Conservation (phyloP, 2,113 vertebrate genomes). For the Chaetops frenatus region DNA sequence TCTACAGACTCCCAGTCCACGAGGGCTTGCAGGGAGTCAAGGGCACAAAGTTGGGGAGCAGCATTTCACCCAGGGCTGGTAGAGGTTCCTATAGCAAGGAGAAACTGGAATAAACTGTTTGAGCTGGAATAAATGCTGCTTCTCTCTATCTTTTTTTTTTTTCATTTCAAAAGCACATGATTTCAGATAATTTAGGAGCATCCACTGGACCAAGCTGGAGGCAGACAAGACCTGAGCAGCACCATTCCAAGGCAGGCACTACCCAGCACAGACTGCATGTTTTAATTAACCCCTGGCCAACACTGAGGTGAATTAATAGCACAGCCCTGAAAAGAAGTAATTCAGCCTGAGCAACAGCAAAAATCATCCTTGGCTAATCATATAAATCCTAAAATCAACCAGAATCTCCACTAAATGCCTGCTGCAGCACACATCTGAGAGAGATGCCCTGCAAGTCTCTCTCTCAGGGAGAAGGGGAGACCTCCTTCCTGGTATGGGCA, state of each 20-base stretch:
- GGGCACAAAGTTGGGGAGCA: background rate
- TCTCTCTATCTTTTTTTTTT: background rate
- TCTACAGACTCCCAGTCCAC: background rate
- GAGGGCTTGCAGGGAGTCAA: background rate
- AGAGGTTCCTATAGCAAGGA: background rate
- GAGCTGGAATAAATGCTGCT: background rate
- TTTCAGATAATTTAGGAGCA: background rate
- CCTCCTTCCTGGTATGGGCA: background rate
- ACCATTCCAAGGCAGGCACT: background rate
- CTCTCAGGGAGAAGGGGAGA: background rate
- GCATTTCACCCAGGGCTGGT: background rate
- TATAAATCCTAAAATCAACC: background rate
- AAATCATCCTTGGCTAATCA: background rate
- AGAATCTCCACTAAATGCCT: background rate
- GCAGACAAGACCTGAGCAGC: background rate
- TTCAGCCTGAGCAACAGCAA: background rate
- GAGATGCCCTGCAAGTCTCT: background rate
- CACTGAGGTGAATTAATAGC: background rate
- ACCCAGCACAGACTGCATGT: background rate
- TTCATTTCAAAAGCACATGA: accelerated
- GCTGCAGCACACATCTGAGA: background rate
- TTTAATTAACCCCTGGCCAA: background rate
- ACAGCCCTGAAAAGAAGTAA: background rate
- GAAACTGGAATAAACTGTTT: background rate
- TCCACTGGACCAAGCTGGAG: background rate